phyloP scores from a whole-genome alignment of 1,140 invertebrate genomes.

The Leptopilina boulardi region DNA sequence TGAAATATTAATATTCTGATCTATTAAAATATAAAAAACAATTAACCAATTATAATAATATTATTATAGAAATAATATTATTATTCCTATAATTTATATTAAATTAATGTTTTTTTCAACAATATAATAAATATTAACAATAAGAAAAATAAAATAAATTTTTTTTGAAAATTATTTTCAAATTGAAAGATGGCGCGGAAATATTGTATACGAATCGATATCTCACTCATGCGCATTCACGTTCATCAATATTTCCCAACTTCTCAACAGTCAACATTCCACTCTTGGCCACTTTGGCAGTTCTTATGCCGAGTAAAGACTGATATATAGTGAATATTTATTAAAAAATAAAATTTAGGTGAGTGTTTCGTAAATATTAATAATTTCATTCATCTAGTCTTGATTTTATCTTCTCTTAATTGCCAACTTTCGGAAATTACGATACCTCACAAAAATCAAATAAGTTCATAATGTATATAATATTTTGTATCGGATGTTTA shows the following conservation, averaged over 20 bases:
- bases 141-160: background rate
- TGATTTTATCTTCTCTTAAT: background rate
- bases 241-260: background rate
- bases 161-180: background rate
- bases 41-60: no score
- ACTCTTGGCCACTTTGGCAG: background rate
- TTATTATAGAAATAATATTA: no score
- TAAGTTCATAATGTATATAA: background rate
- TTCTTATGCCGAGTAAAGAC: background rate
- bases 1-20: no score
- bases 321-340: background rate
- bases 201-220: constrained; percentile 2
- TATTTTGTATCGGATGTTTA: no score
- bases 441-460: background rate
- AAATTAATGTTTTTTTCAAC: no score
- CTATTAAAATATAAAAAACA: no score
- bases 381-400: background rate
- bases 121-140: background rate
- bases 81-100: no score
- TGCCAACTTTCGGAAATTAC: background rate
- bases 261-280: constrained; percentile 13
- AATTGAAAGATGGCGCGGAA: constrained; percentile 15
- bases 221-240: background rate
- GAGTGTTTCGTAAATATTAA: constrained; percentile 8
- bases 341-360: constrained; percentile 15